Percentiles rank a stretch among this genome's conserved stretches.
These are phyloP conservation scores for Cistogaster globosa DNA, from an alignment of 2,888 invertebrate species.

Conservation along the genomic window DNA sequence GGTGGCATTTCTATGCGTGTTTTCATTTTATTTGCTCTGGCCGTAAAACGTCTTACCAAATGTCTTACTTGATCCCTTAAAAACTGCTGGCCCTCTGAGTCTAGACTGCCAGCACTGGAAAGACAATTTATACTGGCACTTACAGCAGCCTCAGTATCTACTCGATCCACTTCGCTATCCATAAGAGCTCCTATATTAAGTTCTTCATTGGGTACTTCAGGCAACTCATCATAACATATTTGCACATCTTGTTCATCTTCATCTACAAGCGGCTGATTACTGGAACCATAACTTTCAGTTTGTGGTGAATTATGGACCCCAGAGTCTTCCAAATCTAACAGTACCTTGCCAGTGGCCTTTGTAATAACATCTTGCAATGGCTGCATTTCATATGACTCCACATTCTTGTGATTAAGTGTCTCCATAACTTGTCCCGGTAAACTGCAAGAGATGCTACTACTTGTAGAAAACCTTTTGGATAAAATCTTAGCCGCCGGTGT, in stretches of 20 bases:
- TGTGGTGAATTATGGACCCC: slow-evolving; percentile 67
- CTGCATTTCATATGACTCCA: slow-evolving; percentile 72
- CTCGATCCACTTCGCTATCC: slow-evolving; percentile 73
- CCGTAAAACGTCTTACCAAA: slow-evolving; percentile 86
- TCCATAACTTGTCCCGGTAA: slow-evolving; percentile 64
- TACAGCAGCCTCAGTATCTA: slow-evolving; percentile 75
- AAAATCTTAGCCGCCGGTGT: slow-evolving; percentile 21
- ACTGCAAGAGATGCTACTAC: slow-evolving; percentile 7
- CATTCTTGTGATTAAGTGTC: slow-evolving; percentile 48
- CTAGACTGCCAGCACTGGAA: slow-evolving; percentile 80
- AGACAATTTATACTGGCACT: slow-evolving; percentile 75
- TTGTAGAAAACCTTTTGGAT: slow-evolving; percentile 31
- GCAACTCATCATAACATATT: slow-evolving; percentile 80
- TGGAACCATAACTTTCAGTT: slow-evolving; percentile 66
- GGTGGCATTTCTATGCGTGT: slow-evolving; percentile 86
- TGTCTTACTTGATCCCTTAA: slow-evolving; percentile 84
- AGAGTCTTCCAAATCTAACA: slow-evolving; percentile 65
- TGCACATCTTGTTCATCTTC: slow-evolving; percentile 81
- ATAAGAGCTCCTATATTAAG: slow-evolving; percentile 76
- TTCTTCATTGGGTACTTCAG: slow-evolving; percentile 81
- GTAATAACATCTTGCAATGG: slow-evolving; percentile 76
- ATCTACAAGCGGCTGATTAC: slow-evolving; percentile 73
- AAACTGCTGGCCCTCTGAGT: slow-evolving; percentile 81
- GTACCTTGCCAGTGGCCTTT: slow-evolving; percentile 72
- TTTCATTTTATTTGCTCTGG: slow-evolving; percentile 85